Evolutionary conservation across 2,113 vertebrate genomes (phyloP), one percentile per base, ranked within the genome.

Genomic region (Corythoichthys haematopterus): DNA sequence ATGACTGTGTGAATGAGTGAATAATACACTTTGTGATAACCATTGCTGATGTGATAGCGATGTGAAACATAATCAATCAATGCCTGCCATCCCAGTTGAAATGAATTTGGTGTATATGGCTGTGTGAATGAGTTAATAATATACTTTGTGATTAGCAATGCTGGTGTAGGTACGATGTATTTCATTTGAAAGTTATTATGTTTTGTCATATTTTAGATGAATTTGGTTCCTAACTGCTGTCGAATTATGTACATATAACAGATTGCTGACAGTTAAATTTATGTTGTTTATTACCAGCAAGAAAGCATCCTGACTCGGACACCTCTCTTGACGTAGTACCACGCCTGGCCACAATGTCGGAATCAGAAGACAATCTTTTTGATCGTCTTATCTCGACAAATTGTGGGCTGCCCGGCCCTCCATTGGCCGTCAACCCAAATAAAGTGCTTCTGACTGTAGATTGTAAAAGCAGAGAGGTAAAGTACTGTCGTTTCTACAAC

Each of bases 391-490:
- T 84, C 15, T 68, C 63, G 1, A 88, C 86, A 66, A 85, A 84
- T 35, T 69, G 83, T 48, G 71, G 46, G 2, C 85, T 91, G 10
- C 67, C 77, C 2, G 72, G 84, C 14, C 75, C 83, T 0, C 70
- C 84, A n/a, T 74, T 86, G 3, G 80, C 86, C 36, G 80, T 81
- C 43, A 92, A 86, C 72, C 93, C 93, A 12, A 93, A 92, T 87
- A 94, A 93, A 88, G 93, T 90, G 1, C 20, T 94, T 67, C 90
- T 98, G 51, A 93, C 93, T 0, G 88, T 96, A 62, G 84, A 93
- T 13, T 66, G 73, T 72, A 86, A 75, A 82, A 96, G 92, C 47
- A 88, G 87, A 68, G 89, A 96, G 95, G 96, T 93, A 85, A 15
- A 38, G 48, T 68, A 1, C 28, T 36, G 35, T 64, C 0, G 40